phyloP scores from a whole-genome alignment of 1,140 invertebrate genomes.

The Hermetia illucens region DNA sequence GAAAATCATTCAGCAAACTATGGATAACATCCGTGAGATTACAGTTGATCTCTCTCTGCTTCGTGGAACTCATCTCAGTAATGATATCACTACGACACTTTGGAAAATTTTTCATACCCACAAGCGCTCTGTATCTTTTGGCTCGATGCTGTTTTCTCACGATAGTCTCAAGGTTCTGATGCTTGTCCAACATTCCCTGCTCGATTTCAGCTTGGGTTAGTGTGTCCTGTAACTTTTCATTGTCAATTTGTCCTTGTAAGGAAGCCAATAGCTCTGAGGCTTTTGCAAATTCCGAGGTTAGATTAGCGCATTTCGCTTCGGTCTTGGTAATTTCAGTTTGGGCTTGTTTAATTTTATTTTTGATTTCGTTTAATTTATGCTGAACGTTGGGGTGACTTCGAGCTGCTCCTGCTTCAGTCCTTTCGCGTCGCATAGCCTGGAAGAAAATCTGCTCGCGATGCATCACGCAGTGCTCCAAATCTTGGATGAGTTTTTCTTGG shows the following conservation, averaged over 20 bases:
- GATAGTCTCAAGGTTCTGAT: slow-evolving; percentile 42
- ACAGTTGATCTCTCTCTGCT: slow-evolving; percentile 34
- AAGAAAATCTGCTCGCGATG: slow-evolving; percentile 51
- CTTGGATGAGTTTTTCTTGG: slow-evolving; percentile 57
- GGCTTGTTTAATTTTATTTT: slow-evolving; percentile 38
- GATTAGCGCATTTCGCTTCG: too few species aligned
- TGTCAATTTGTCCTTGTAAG: slow-evolving; percentile 28
- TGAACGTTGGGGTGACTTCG: slow-evolving; percentile 24
- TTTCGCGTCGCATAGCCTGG: slow-evolving; percentile 39
- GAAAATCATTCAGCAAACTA: slow-evolving; percentile 39
- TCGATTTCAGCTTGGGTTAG: slow-evolving; percentile 27
- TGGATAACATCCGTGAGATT: slow-evolving; percentile 37
- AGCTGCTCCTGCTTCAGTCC: slow-evolving; percentile 20
- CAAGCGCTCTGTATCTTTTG: slow-evolving; percentile 37
- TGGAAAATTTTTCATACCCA: slow-evolving; percentile 32
- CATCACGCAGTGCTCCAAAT: slow-evolving; percentile 59
- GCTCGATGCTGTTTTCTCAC: slow-evolving; percentile 43
- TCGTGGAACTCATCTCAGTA: slow-evolving; percentile 33
- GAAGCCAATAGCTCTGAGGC: slow-evolving; percentile 14
- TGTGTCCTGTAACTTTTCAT: slow-evolving; percentile 31
- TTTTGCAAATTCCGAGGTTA: slow-evolving; percentile 10
- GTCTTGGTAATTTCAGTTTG: slow-evolving; percentile 35
- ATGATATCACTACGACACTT: slow-evolving; percentile 30
- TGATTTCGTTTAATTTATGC: slow-evolving; percentile 39
- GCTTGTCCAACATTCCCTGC: slow-evolving; percentile 25